A percentile compares a stretch with the other conserved stretches of the same genome.
Evolutionary conservation across 2,797 vertebrate genomes (phyloP).

Genomic region (Cephalopachus bancanus): DNA sequence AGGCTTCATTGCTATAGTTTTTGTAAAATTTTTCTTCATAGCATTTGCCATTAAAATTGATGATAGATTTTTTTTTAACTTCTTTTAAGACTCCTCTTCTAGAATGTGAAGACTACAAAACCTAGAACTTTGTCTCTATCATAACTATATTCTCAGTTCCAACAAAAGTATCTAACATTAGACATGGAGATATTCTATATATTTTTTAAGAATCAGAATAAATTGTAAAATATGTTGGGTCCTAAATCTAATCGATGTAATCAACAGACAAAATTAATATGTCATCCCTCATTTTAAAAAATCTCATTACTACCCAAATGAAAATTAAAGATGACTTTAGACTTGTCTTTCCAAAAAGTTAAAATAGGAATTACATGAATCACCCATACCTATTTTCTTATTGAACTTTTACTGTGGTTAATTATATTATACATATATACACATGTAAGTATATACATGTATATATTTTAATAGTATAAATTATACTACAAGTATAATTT

Average conservation of each 20-base stretch:
- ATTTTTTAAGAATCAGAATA: background rate
- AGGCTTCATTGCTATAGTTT: background rate
- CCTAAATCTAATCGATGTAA: background rate
- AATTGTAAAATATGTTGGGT: background rate
- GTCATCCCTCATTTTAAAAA: background rate
- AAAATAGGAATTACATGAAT: background rate
- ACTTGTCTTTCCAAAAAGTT: background rate
- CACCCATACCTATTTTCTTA: background rate
- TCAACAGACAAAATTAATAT: background rate
- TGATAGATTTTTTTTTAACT: background rate
- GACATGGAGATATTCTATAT: background rate
- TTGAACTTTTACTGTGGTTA: background rate
- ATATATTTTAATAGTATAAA: background rate
- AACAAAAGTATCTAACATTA: background rate
- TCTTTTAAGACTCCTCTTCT: background rate
- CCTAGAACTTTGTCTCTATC: background rate
- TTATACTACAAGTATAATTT: background rate
- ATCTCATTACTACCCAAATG: background rate
- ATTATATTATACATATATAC: background rate
- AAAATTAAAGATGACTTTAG: background rate
- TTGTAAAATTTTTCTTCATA: background rate
- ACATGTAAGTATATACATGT: background rate
- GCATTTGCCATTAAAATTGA: background rate
- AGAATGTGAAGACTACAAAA: background rate
- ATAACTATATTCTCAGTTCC: background rate